Evolutionary conservation across 2,797 vertebrate species (phyloP).

Genomic region (Lepus oiostolus): DNA sequence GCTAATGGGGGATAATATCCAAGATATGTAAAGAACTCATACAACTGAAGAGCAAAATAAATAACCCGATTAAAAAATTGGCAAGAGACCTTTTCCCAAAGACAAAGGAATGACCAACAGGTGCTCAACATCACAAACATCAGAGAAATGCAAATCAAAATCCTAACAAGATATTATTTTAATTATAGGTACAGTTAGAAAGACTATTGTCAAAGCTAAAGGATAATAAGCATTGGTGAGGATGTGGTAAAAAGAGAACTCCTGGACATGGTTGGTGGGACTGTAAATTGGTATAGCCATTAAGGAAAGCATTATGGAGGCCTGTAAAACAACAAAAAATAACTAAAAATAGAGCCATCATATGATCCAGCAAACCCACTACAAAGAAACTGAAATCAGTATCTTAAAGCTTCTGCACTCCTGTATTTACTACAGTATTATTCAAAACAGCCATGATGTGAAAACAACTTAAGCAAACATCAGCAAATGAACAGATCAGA

Average conservation of each 20-base stretch:
- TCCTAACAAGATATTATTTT: not conserved
- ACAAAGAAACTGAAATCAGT: not conserved
- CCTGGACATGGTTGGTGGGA: not conserved
- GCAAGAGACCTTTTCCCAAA: not conserved
- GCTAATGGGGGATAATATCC: not conserved
- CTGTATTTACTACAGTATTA: not conserved
- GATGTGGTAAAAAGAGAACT: not conserved
- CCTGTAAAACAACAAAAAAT: not conserved
- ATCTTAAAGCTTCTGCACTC: not conserved
- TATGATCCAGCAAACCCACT: not conserved
- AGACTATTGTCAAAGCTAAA: not conserved
- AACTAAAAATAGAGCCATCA: not conserved
- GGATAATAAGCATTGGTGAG: not conserved
- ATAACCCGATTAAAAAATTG: not conserved
- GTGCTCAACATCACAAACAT: not conserved
- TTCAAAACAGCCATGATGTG: not conserved
- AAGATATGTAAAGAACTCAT: not conserved
- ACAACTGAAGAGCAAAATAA: not conserved
- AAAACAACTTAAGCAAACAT: not conserved
- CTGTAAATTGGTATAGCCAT: not conserved
- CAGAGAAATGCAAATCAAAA: conserved; percentile 1
- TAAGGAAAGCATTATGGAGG: not conserved
- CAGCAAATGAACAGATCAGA: not conserved
- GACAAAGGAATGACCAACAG: not conserved
- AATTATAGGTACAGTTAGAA: not conserved